Evolutionary conservation across 2,888 invertebrate genomes (phyloP), one percentile per base, ranked within the genome.

Genomic region (Homarus gammarus): DNA sequence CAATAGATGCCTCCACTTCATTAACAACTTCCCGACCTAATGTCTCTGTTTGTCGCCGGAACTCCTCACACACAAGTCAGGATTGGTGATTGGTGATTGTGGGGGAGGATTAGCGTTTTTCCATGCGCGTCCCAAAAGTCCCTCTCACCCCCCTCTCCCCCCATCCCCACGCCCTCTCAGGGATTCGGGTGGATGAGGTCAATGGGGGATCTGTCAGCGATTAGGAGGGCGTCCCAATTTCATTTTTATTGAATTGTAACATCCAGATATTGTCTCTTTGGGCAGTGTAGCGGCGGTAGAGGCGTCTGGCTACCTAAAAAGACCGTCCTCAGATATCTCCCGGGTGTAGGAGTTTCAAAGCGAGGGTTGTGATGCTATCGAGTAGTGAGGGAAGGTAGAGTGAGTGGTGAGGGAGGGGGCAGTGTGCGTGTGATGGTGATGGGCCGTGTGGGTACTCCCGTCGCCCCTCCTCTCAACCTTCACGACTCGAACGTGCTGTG

Each of bases 21-120:
- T 84, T 84, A 84, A 84, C 84, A 84, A 84, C 84, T 84, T 84
- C 84, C 84, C n/a, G 84, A 73, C 84, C 84, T 84, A 84, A 84
- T 84, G 84, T 84, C 84, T 84, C 84, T 84, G 84, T 84, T 84
- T 84, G 84, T 84, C 84, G 84, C 75, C 75, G 84, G 64, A 64
- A 51, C 75, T 84, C 64, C 84, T 84, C 84, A 84, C 84, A 84
- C 84, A 56, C 84, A 75, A 44, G 84, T 56, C 84, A 61, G 84
- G 84, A 84, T 84, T 84, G 84, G 84, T 75, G 84, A 84, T 84
- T 84, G 84, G 84, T 61, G 84, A 72, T 84, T 84, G 72, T 56
- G n/a, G 84, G 73, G 40, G 84, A 73, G 73, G 84, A 75, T 84
- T 72, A 84, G 72, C 84, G 72, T 75, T 72, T 84, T 84, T 75